Evolutionary conservation across 2,797 vertebrate genomes (phyloP).

Genomic region (Onychomys arenicola): DNA sequence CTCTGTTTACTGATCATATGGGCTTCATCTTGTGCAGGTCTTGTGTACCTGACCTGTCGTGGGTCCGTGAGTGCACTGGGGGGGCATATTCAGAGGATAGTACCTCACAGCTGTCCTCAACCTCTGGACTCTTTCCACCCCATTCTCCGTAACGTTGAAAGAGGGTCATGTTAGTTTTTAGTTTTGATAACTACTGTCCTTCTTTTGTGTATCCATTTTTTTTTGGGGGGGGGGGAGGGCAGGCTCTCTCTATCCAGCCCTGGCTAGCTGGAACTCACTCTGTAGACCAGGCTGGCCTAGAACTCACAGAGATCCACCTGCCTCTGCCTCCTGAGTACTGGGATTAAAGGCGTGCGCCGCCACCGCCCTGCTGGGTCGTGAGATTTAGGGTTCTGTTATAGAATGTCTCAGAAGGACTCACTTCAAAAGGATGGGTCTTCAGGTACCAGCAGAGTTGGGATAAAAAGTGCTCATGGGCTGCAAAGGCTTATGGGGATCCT

Average conservation of each 20-base stretch:
- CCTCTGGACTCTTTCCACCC: not conserved
- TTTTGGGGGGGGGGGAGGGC: not conserved
- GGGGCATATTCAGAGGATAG: not conserved
- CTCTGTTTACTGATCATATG: not conserved
- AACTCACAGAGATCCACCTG: not conserved
- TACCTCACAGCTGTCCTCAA: not conserved
- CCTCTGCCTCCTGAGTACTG: not conserved
- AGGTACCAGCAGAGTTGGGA: not conserved
- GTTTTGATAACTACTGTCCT: not conserved
- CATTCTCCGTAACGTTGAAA: not conserved
- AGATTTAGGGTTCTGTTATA: not conserved
- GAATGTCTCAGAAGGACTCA: not conserved
- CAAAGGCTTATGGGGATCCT: not conserved
- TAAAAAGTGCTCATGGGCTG: too few species aligned
- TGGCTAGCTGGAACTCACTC: not conserved
- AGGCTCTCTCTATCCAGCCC: not conserved
- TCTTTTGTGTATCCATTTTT: not conserved
- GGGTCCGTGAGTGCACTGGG: rapidly evolving
- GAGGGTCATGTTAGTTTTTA: not conserved
- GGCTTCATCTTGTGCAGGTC: not conserved
- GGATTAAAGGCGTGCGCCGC: not conserved
- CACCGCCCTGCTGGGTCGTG: too few species aligned
- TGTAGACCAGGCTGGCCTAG: not conserved
- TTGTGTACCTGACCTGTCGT: not conserved
- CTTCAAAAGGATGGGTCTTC: not conserved